Evolutionary conservation across 2,113 vertebrate genomes (phyloP), one percentile per base, ranked within the genome.

Genomic region (Amphilophus citrinellus): DNA sequence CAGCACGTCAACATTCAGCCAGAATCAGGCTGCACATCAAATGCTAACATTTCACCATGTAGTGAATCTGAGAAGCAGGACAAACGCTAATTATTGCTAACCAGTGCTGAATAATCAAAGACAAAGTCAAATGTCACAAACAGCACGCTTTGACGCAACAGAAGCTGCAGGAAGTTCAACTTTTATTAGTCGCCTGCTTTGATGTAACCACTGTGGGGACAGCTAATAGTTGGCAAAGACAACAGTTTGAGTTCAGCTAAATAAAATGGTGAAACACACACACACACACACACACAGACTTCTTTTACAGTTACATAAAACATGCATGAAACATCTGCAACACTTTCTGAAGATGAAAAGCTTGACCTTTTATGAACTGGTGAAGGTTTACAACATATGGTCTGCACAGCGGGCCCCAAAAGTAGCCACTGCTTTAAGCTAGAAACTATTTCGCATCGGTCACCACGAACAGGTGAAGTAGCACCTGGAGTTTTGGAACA

Each of bases 381-480:
- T 53, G 47, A 73, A 73, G 24, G 44, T 71, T 71, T 47, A 13
- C 42, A 47, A 15, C 14, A 47, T 47, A 6, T 15, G 44, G 44
- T 15, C 11, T 71, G 50, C 66, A 71, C 44, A 1, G 1, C 50
- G 66, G 53, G 10, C 27, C 30, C 53, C 27, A 35, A 32, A 53
- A 32, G 68, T n/a, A 53, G 53, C 47, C 68, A 32, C 27, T 56
- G 68, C 68, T 73, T 73, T 73, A n/a, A 73, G 47, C 68, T 56
- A 53, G 20, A 71, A 53, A 32, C 66, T 71, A 56, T 53, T 73
- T 56, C 17, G 17, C 32, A 47, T 32, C 3, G 5, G 17, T 73
- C 47, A 73, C 20, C 53, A 50, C 77, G 53, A 79, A n/a, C 60
- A 47, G 37, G 57, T 39, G 66, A 77, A 61, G 17, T 30, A 77